Evolutionary conservation across 2,888 invertebrate genomes (phyloP), one percentile per base, ranked within the genome.

Genomic region (Lycophotia porphyrea): DNA sequence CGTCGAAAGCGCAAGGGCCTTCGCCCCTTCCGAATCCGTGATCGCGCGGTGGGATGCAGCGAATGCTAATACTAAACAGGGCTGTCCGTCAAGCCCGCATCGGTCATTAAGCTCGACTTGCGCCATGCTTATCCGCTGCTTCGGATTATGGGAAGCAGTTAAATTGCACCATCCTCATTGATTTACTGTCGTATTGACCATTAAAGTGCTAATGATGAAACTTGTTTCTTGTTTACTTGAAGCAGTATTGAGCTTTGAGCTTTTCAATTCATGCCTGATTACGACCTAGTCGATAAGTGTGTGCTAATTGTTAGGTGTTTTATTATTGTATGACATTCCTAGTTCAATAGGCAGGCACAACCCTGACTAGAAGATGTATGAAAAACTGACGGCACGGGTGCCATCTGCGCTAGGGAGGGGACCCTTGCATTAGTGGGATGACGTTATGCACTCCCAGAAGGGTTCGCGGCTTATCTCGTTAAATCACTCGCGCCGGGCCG

Each of bases 371-470:
- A 88, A 88, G 87, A 90, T 90, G 92, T 94, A 94, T 94, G 95
- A 94, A 95, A 94, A 95, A 95, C 93, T 91, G 91, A 88, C 90
- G 91, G 93, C 91, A 89, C 93, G 94, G 93, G 94, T 94, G 94
- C 95, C 96, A 96, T 96, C 96, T 96, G 96, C 92, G 94, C 71
- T 91, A 90, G 93, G 94, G 93, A 92, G 93, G 92, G 93, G 93
- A 87, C 94, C 95, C 93, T 92, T 93, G 95, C 96, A 96, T 96
- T 96, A 96, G 93, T 87, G 94, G 96, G 96, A 96, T 94, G 96
- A 94, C 94, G 93, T 96, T 96, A 96, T 96, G 96, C 96, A 96
- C 94, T 95, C 93, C 91, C 93, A 90, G 92, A 93, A 94, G 95
- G 95, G 95, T 94, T 92, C 93, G 92, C 90, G 92, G 93, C 93